Evolutionary conservation across 2,888 invertebrate genomes (phyloP), one percentile per base, ranked within the genome.

Genomic region (Drosophila tanythrix): DNA sequence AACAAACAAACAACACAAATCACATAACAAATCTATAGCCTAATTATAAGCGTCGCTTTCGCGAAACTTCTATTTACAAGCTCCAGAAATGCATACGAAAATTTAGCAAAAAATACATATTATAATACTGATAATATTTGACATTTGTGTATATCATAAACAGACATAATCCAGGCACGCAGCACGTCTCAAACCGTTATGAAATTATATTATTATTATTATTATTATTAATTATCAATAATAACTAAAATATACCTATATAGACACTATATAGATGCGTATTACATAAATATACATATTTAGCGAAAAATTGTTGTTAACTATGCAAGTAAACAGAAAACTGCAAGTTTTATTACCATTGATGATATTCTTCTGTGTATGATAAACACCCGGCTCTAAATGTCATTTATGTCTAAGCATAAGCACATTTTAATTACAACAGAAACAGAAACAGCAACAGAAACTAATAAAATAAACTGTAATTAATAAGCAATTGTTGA

Each of bases 281-380:
- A 64, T 69, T 66, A 69, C 33, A 46, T 61, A 68, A 8, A 63
- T 66, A 33, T 73, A 52, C 51, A 75, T 36, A 65, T 55, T 56
- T 58, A 79, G 70, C 55, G 35, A 59, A 67, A 76, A 74, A 74
- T 83, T 83, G 76, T 83, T 84, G 74, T 84, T 89, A 80, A 84
- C 73, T 83, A 48, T 80, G 75, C 78, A 61, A 74, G 48, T 76
- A 35, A 35, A 57, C 69, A 55, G 61, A 50, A 61, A 77, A 74
- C 82, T 87, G 80, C 85, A 90, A 82, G 90, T 90, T 82, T 83
- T 85, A 90, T 89, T 89, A 91, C 89, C 89, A 85, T 89, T 91
- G 83, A 87, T 78, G 89, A 89, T 89, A 89, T 89, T 89, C 74
- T 87, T 66, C 74, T 78, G 76, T 79, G 82, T 76, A 81, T 79